These are phyloP conservation scores for Toxonevra muliebris DNA, from an alignment of 2,888 invertebrate species.

Conservation along the genomic window DNA sequence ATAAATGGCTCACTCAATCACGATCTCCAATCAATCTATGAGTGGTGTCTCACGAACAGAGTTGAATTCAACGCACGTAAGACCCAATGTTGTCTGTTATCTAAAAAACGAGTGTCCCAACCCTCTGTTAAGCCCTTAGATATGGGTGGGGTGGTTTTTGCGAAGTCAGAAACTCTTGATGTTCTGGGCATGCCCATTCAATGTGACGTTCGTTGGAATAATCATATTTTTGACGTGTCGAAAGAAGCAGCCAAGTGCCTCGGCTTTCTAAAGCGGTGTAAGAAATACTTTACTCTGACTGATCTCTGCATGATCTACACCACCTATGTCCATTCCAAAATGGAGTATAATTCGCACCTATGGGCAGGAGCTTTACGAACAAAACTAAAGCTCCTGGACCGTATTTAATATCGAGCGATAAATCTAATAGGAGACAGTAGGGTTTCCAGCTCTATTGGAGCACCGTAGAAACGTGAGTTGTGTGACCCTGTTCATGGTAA, in stretches of 20 bases:
- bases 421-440: constrained; percentile 2
- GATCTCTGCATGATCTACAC: constrained; percentile 19
- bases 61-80: neutral
- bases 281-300: constrained; percentile 20
- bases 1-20: too few species aligned
- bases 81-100: constrained; percentile 18
- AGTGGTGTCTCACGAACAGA: too few species aligned
- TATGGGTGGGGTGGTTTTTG: constrained; percentile 11
- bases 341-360: constrained; percentile 21
- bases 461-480: neutral
- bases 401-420: constrained; percentile 8
- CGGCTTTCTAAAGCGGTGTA: constrained; percentile 24
- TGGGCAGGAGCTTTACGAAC: constrained; percentile 18
- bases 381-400: neutral
- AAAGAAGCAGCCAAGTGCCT: constrained; percentile 22
- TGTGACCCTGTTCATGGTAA: neutral
- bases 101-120: neutral
- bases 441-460: neutral
- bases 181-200: constrained; percentile 23
- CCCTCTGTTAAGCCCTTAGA: neutral
- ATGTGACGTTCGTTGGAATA: constrained; percentile 14
- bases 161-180: constrained; percentile 17
- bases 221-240: constrained; percentile 18
- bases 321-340: constrained; percentile 14
- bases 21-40: too few species aligned